Evolutionary conservation across 1,140 invertebrate species (phyloP).

Genomic region (Heliconius himera): DNA sequence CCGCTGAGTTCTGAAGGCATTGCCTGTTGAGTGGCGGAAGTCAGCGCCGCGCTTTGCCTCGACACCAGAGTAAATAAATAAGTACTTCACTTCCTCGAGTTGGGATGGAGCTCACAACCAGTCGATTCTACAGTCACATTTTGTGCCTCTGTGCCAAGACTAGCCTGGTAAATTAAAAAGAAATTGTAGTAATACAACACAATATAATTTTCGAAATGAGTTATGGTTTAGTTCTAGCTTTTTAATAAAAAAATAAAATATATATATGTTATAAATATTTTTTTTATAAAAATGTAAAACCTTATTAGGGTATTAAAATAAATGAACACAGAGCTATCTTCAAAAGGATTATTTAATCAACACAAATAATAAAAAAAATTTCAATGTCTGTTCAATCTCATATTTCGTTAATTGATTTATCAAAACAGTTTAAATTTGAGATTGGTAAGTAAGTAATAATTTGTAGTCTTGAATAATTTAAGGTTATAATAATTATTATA

Average conservation of each 20-base stretch:
- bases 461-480: too few relatives aligned
- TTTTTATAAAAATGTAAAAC: too few relatives aligned
- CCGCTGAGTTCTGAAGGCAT: too few relatives aligned
- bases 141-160: too few relatives aligned
- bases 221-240: background rate
- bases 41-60: too few relatives aligned
- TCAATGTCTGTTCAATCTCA: constrained; percentile 40
- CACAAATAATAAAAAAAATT: constrained; percentile 17
- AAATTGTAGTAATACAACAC: background rate
- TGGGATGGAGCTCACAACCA: too few relatives aligned
- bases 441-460: constrained; percentile 54
- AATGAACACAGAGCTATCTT: background rate
- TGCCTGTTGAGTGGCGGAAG: too few relatives aligned
- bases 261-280: background rate
- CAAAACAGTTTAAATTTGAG: constrained; percentile 67
- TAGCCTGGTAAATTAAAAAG: too few relatives aligned
- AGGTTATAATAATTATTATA: too few relatives aligned
- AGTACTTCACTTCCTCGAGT: too few relatives aligned
- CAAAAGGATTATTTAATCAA: background rate
- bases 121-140: too few relatives aligned
- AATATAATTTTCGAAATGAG: background rate
- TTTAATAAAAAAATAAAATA: background rate
- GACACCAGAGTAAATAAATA: too few relatives aligned
- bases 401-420: constrained; percentile 68
- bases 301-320: background rate